Evolutionary conservation across 2,888 invertebrate genomes (phyloP), one percentile per base, ranked within the genome.

Genomic region (Gastracanthus pulcherrimus): DNA sequence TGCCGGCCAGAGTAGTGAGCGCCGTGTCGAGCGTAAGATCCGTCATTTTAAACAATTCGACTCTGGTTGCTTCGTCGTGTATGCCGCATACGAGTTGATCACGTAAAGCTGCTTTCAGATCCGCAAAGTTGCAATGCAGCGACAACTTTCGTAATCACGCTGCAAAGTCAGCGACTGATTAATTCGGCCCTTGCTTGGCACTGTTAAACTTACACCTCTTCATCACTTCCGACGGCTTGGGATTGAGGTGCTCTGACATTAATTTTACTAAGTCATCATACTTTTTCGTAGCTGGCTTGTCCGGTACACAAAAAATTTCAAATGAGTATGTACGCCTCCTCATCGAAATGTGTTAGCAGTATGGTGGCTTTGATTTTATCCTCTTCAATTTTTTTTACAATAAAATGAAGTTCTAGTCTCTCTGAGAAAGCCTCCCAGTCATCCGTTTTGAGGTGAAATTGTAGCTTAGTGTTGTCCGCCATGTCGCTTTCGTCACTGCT

Each of bases 131-230:
- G 38, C 64, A 64, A 31, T 64, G 36, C 0, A 64, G 16, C n/a
- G 64, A n/a, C n/a, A 64, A 9, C 19, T 36, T n/a, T 34, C 38
- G 55, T 29, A 93, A 82, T 89, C 93, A 92, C n/a, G 67, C 69
- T 5, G 51, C 62, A 16, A 80, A 80, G 13, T 80, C 80, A 2
- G 74, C 13, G 6, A 74, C 58, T 3, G 55, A 23, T 36, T 80
- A 74, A 7, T 51, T 58, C 19, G 26, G 16, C 13, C n/a, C 64
- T 34, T 81, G 76, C 16, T 45, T 19, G 16, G 66, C 71, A 16
- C 38, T 45, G 9, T 66, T 19, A n/a, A 76, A 81, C 9, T 69
- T 77, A 29, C 72, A 82, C 19, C 84, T 55, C 23, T 84, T 83
- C 77, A 84, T 83, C 13, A 81, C 60, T 41, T 80, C 81, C 3